Evolutionary conservation across 2,888 invertebrate genomes (phyloP), one percentile per base, ranked within the genome.

Genomic region (Melanophora roralis): DNA sequence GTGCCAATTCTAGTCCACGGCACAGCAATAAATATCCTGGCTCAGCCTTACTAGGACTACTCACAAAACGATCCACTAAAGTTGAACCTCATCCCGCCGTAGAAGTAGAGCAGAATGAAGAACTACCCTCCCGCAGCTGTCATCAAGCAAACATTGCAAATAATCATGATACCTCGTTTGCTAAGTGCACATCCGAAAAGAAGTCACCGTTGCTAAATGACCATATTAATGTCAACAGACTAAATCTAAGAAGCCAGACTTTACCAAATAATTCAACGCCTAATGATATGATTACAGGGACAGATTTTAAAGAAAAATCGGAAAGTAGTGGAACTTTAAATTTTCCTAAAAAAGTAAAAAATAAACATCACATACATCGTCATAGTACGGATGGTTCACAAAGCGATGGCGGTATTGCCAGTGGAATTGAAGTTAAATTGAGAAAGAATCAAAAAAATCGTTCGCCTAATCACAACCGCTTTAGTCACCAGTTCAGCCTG

Each of bases 401-500:
- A 68, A 88, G 88, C 60, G 88, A 87, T 83, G 85, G 88, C 0
- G 80, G 81, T 8, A 38, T 72, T 9, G 72, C 53, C 6, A 75
- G 62, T 23, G 43, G 64, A 32, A 40, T 16, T 8, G 68, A 84
- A 14, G 88, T 88, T 5, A 82, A 84, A 4, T 82, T 86, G 75
- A 84, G 87, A 4, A 87, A 87, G 53, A 83, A 86, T 5, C 85
- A 86, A 14, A 88, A 88, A 72, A 85, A 86, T 75, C 87, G 88
- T 9, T 87, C 88, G 5, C 86, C 88, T 1, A 89, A 89, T 77
- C 89, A 88, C 76, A 90, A 90, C 84, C 84, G 89, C 5, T 88
- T 89, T 27, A 90, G 90, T 60, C 89, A 89, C 84, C 89, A 89
- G 81, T 90, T 90, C 65, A 88, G 88, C 62, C 83, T 90, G 69